phyloP scores from a whole-genome alignment of 2,797 vertebrate species.

The Enteromius mattozi region DNA sequence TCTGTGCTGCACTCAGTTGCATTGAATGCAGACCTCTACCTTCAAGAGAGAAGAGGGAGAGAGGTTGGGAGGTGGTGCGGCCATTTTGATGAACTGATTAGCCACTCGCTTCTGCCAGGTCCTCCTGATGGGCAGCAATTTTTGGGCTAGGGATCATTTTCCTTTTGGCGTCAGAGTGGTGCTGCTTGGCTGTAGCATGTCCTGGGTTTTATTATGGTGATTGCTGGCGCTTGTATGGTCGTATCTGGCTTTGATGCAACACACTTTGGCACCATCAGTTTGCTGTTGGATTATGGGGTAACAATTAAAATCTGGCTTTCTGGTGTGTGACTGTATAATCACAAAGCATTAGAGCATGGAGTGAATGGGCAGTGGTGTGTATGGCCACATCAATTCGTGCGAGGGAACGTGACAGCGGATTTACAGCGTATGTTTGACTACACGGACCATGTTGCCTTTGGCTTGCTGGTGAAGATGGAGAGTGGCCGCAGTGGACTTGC shows the following conservation, averaged over 20 bases:
- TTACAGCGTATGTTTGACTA: conserved; percentile 21
- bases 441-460: conserved; percentile 66
- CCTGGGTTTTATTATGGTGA: conserved; percentile 61
- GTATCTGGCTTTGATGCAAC: conserved; percentile 51
- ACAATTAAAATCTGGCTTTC: conserved; percentile 59
- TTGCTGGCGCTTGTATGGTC: conserved; percentile 55
- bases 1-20: not conserved
- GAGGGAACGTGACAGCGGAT: not conserved
- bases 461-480: conserved; percentile 56
- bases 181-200: conserved; percentile 47
- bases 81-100: conserved; percentile 45
- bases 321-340: conserved; percentile 55
- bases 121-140: conserved; percentile 48
- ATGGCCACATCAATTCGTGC: conserved; percentile 9
- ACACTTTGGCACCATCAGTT: conserved; percentile 58
- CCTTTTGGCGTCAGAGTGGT: conserved; percentile 49
- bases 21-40: not conserved
- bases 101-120: conserved; percentile 48
- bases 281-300: conserved; percentile 56
- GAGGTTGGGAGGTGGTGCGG: conserved; percentile 7
- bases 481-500: conserved; percentile 60
- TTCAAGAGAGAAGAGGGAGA: conserved; percentile 4
- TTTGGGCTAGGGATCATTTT: conserved; percentile 57
- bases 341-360: conserved; percentile 51
- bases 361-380: conserved; percentile 27